Evolutionary conservation across 1,140 invertebrate species (phyloP), one percentile per base, ranked within the genome.

Genomic region (Calycopis cecrops): DNA sequence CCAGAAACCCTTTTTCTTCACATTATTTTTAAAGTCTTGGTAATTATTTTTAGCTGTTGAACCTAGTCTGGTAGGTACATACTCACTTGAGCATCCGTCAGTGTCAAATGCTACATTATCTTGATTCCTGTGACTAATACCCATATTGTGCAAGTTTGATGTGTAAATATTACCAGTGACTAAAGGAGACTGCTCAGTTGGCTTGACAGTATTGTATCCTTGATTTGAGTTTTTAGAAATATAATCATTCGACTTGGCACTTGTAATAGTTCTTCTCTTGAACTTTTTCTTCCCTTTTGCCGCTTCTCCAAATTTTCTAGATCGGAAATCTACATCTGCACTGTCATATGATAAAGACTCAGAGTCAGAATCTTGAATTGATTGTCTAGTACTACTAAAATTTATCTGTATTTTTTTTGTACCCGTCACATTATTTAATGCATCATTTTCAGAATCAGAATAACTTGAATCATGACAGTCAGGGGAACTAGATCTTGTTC

Each of bases 11-110:
- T 87, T 86, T 47, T 63, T 79, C 49, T 75, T 75, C 8, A 87
- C 78, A 79, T 85, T 85, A 50, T 85, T 70, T 65, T 84, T 88
- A 47, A 89, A 89, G 37, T 85, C 71, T 64, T 87, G 79, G 58
- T 88, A 87, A 62, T 88, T 88, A 60, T 78, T 78, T 59, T 86
- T 87, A 18, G 78, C 74, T 52, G 73, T 77, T 9, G 74, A 76
- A 42, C 83, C 79, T 28, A 87, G 61, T 60, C 76, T 88, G 35
- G 83, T 88, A 3, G 87, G 87, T 21, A 89, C 75, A 75, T 89
- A 89, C 64, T 88, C 87, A 62, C 62, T 77, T 33, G 76, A 81
- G 62, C 69, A 77, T 4, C 67, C 73, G 71, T 85, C 84, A 42
- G 72, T 69, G 14, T 87, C 80, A 4, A 63, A 37, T 42, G 63